phyloP scores from a whole-genome alignment of 2,888 invertebrate genomes.

The Idaea straminata region DNA sequence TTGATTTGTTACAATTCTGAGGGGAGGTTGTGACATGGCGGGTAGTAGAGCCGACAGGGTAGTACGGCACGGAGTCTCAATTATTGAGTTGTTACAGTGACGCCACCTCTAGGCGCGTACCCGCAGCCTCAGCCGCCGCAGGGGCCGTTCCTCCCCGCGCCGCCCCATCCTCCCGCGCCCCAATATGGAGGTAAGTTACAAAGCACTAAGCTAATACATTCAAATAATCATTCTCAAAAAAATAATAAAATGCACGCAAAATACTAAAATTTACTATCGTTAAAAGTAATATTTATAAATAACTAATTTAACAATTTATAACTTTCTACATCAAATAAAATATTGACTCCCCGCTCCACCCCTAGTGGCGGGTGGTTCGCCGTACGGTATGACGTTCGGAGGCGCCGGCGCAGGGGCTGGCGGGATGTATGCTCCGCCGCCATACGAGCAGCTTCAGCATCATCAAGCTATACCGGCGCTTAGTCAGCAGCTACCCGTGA shows the following conservation, averaged over 20 bases:
- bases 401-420: conserved; percentile 78
- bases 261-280: no score
- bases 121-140: conserved; percentile 81
- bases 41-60: conserved; percentile 15
- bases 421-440: conserved; percentile 83
- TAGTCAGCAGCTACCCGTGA: conserved; percentile 70
- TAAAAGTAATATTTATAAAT: not conserved
- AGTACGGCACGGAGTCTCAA: conserved; percentile 30
- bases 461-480: conserved; percentile 71
- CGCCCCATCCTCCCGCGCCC: conserved; percentile 81
- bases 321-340: not conserved
- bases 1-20: not conserved
- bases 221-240: not conserved
- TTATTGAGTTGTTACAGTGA: conserved; percentile 70
- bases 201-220: not conserved
- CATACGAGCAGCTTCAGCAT: conserved; percentile 85
- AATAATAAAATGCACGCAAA: no score
- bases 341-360: not conserved
- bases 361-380: conserved; percentile 80
- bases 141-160: conserved; percentile 82
- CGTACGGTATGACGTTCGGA: conserved; percentile 79
- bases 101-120: conserved; percentile 78
- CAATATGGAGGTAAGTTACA: conserved; percentile 53
- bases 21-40: conserved; percentile 8
- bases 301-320: not conserved